phyloP scores from a whole-genome alignment of 2,113 vertebrate genomes.

The Ctenodactylus gundi region DNA sequence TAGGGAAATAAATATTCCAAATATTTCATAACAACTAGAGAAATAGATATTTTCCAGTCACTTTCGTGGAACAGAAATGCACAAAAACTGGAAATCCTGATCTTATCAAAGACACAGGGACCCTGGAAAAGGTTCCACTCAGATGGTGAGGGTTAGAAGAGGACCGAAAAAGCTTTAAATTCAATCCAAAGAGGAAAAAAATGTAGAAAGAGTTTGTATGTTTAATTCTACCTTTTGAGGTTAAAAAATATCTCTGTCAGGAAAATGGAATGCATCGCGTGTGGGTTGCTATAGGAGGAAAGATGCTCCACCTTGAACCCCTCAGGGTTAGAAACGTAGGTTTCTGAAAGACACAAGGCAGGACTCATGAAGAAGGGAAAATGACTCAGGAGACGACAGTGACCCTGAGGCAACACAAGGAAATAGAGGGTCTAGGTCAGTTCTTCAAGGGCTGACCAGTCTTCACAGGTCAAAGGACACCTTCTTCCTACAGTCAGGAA shows the following conservation, averaged over 20 bases:
- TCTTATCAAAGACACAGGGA: not conserved
- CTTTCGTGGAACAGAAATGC: not conserved
- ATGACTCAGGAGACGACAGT: too few species aligned
- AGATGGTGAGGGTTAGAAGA: fast-evolving
- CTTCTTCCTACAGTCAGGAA: too few species aligned
- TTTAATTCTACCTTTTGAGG: not conserved
- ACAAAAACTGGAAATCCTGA: not conserved
- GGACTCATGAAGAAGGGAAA: too few species aligned
- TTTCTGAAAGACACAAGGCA: too few species aligned
- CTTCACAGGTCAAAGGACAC: too few species aligned
- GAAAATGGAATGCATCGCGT: not conserved
- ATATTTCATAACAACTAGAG: not conserved
- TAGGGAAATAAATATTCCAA: not conserved
- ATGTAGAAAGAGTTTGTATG: not conserved
- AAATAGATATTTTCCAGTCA: not conserved
- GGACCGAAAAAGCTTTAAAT: not conserved
- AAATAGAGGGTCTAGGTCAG: too few species aligned
- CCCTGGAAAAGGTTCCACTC: not conserved
- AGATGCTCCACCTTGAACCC: not conserved
- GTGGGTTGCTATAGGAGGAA: not conserved
- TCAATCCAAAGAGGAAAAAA: not conserved
- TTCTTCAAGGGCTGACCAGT: too few species aligned
- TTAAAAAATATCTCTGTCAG: not conserved
- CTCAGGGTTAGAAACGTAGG: not conserved
- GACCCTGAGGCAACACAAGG: too few species aligned